Percentiles rank a stretch among this genome's conserved stretches.
phyloP scores from a whole-genome alignment of 2,113 vertebrate genomes.

The Rhombomys opimus region DNA sequence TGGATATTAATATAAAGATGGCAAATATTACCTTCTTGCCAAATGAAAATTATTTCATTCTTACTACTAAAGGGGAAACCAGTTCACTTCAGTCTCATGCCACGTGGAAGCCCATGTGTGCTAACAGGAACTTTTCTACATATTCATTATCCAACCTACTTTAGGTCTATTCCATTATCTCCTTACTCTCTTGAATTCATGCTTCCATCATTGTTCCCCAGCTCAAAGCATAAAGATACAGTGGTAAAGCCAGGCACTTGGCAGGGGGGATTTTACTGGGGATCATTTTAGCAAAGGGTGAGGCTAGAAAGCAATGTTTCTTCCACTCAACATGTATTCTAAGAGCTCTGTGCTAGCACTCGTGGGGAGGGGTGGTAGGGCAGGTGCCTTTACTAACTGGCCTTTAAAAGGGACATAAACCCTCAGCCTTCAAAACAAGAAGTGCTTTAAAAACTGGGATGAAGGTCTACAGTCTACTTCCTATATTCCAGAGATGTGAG shows the following conservation, averaged over 20 bases:
- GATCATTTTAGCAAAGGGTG: not conserved
- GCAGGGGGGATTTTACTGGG: not conserved
- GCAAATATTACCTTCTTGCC: not conserved
- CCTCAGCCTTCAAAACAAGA: not conserved
- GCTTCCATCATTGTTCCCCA: not conserved
- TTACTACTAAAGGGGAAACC: not conserved
- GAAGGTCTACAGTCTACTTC: not conserved
- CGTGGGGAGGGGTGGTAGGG: too few species aligned
- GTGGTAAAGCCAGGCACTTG: not conserved
- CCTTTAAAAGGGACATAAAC: not conserved
- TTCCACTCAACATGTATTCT: not conserved
- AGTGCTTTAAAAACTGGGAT: not conserved
- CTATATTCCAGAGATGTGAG: not conserved
- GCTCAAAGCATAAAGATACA: not conserved
- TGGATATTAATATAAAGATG: constrained; percentile 4
- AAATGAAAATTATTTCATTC: too few species aligned
- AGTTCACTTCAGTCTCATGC: not conserved
- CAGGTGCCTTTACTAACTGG: not conserved
- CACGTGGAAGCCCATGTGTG: not conserved
- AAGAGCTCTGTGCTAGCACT: not conserved
- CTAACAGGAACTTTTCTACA: not conserved
- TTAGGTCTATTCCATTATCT: not conserved
- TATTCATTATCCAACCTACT: not conserved
- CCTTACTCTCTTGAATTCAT: not conserved
- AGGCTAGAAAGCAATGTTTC: not conserved